Base-by-base conservation (phyloP, 1,140 invertebrate genomes). In the Hypothenemus hampei region DNA sequence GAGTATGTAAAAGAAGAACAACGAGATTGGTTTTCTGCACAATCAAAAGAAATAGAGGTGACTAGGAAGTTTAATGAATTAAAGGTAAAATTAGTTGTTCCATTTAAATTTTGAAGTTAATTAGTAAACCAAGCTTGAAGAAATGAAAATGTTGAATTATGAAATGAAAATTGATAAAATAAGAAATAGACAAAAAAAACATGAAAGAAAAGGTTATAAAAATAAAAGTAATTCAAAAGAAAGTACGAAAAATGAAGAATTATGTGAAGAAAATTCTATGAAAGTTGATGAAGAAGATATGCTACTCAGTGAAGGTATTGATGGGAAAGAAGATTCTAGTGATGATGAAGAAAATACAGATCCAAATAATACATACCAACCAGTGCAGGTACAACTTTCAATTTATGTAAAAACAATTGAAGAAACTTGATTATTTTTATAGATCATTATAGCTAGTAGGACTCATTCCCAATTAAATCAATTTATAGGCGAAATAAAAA, bases 381-480 rank as follows among this genome's bases (percentile, higher is more conserved):
- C 47, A 5, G 51, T 21, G 24, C 50, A 50, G 44, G 39, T 47
- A 48, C 8, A 7, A 26, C 26, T 7, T 7, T 16, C 8, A 3
- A 22, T 7, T 11, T 41, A 26, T 7, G 5, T 18, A 15, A 24
- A 16, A 50, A 15, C n/a, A n/a, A 50, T 13, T 40, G 21, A 21
- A 21, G 1, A 4, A 11, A 11, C 4, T 13, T 22, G 16, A 13
- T 37, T 19, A 7, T 11, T 68, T 56, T 78, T 78, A 4, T 75
- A 96, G 84, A 87, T 98, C 57, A 93, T 87, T 65, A 97, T 92
- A 74, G 94, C 92, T 65, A 97, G 93, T 58, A 79, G 96, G 69
- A 98, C 96, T 22, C 95, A 99, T 75, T 97, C 94, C 6, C 96
- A 99, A 70, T 72, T 99, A 19, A 81, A 88, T 2, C 96, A 99